These are phyloP conservation scores for Monomorium pharaonis DNA, from an alignment of 1,140 invertebrate species.

Conservation along the genomic window DNA sequence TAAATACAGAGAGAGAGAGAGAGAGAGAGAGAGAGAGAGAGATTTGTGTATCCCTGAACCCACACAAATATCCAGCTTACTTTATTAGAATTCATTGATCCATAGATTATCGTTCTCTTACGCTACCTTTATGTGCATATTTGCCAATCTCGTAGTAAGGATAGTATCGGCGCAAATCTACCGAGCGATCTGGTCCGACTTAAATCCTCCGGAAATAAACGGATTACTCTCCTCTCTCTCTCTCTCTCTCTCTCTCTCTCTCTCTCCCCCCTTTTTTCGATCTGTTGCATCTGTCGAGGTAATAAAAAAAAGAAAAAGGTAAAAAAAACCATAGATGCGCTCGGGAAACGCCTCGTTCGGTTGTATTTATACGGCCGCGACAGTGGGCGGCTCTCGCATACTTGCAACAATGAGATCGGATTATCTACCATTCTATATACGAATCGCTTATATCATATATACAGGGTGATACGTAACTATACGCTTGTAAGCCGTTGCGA, in stretches of 20 bases:
- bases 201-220: constrained; percentile 58
- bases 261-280: neutral
- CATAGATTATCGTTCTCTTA: constrained; percentile 8
- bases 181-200: constrained; percentile 42
- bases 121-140: neutral
- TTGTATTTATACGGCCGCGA: constrained; percentile 41
- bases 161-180: constrained; percentile 48
- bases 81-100: neutral
- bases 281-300: constrained; percentile 47
- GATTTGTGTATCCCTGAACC: neutral
- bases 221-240: constrained; percentile 29
- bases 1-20: neutral
- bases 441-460: constrained; percentile 39
- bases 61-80: neutral
- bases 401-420: constrained; percentile 54
- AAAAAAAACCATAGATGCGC: constrained; percentile 15
- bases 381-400: constrained; percentile 44
- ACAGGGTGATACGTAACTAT: constrained; percentile 42
- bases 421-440: constrained; percentile 44
- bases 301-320: constrained; percentile 22
- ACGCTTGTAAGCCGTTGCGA: neutral
- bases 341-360: constrained; percentile 45
- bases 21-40: too few relatives aligned
- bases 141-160: constrained; percentile 40
- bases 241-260: neutral